These are phyloP conservation scores for Caenorhabditis virilis DNA, from an alignment of 2,888 invertebrate genomes.

Conservation along the genomic window DNA sequence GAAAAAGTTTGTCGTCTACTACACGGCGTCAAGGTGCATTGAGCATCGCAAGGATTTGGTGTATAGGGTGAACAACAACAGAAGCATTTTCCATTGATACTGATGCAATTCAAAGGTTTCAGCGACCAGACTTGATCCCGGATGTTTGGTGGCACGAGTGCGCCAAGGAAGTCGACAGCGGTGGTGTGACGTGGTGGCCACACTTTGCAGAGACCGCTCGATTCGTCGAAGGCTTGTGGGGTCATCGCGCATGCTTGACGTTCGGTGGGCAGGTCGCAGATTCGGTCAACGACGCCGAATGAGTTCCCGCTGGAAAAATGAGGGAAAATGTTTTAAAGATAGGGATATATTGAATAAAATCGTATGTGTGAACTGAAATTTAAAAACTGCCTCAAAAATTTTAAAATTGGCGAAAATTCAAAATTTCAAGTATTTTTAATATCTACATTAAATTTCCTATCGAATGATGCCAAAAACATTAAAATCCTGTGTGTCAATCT, in stretches of 20 bases:
- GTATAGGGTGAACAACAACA: slow-evolving; percentile 64
- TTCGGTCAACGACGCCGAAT: slow-evolving; percentile 61
- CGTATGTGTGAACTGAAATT: too few species aligned
- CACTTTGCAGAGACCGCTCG: slow-evolving; percentile 52
- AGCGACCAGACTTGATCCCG: slow-evolving; percentile 60
- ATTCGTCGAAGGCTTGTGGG: slow-evolving; percentile 54
- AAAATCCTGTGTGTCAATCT: too few species aligned
- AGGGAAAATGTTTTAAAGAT: background rate
- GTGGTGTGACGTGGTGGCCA: slow-evolving; percentile 61
- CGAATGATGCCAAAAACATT: too few species aligned
- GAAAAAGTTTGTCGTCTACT: slow-evolving; percentile 45
- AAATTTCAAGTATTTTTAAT: too few species aligned
- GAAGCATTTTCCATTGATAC: slow-evolving; percentile 59
- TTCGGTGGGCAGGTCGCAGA: slow-evolving; percentile 63
- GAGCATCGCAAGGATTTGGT: slow-evolving; percentile 62
- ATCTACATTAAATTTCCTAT: too few species aligned
- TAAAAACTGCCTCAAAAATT: too few species aligned
- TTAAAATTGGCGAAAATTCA: too few species aligned
- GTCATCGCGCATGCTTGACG: slow-evolving; percentile 64
- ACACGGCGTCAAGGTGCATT: slow-evolving; percentile 54
- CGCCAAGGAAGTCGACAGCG: slow-evolving; percentile 57
- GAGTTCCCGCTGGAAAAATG: slow-evolving; percentile 53
- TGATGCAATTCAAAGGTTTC: slow-evolving; percentile 63
- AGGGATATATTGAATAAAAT: too few species aligned
- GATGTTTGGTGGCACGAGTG: slow-evolving; percentile 56